Evolutionary conservation across 2,888 invertebrate genomes (phyloP).

Genomic region (Meganola albula): DNA sequence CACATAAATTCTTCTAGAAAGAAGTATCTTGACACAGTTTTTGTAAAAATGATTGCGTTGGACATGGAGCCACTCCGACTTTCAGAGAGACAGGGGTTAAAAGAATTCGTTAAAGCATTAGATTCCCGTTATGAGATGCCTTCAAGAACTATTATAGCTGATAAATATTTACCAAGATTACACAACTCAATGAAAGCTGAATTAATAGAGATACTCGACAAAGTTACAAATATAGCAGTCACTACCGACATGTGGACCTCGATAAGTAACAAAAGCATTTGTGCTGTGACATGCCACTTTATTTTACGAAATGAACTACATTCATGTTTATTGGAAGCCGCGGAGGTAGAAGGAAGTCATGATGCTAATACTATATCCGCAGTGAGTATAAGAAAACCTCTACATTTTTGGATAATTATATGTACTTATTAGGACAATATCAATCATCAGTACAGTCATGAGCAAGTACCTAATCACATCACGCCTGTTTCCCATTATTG

Average conservation of each 20-base stretch:
- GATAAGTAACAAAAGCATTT: constrained; percentile 5
- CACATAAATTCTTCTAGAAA: constrained; percentile 5
- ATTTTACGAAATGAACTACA: constrained; percentile 1
- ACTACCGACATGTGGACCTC: constrained; percentile 10
- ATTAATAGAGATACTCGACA: constrained; percentile 5
- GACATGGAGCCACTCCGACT: constrained; percentile 10
- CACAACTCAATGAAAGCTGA: constrained; percentile 3
- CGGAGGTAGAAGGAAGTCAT: constrained; percentile 7
- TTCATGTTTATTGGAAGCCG: constrained; percentile 6
- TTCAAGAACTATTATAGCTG: constrained; percentile 6
- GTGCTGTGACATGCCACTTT: constrained; percentile 8
- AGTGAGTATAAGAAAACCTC: constrained; percentile 3
- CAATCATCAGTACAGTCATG: not conserved
- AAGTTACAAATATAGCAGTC: constrained; percentile 4
- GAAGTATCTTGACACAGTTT: constrained; percentile 6
- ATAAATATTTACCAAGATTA: constrained; percentile 4
- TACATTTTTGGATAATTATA: not conserved
- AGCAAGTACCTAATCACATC: too few relatives aligned
- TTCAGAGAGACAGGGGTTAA: constrained; percentile 11
- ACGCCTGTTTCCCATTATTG: too few relatives aligned
- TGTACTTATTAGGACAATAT: not conserved
- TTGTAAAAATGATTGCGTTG: constrained; percentile 10
- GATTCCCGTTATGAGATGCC: constrained; percentile 10
- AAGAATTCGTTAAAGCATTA: constrained; percentile 10
- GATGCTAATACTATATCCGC: constrained; percentile 7